These are phyloP conservation scores for Acleris literana DNA, from an alignment of 2,888 invertebrate species.

Conservation along the genomic window DNA sequence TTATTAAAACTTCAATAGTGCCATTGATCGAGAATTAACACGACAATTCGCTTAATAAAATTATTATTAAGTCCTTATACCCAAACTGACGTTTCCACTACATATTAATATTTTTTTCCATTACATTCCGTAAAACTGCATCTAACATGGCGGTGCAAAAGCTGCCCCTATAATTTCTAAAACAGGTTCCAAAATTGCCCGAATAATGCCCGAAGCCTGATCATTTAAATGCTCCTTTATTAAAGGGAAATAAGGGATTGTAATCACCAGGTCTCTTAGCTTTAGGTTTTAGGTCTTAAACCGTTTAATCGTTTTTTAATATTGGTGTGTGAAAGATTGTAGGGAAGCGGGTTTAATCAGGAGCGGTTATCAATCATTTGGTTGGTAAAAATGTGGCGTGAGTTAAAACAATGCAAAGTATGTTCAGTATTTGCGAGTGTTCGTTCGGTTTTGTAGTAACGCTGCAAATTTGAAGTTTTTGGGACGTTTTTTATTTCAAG, in stretches of 20 bases:
- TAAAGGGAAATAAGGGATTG: slow-evolving; percentile 77
- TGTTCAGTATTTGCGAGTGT: no score
- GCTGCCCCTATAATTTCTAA: slow-evolving; percentile 81
- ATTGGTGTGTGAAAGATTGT: slow-evolving; percentile 10
- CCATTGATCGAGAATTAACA: no score
- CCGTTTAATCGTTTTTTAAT: slow-evolving; percentile 24
- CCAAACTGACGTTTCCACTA: no score
- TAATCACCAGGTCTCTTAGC: slow-evolving; percentile 63
- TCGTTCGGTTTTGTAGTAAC: no score
- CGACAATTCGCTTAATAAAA: no score
- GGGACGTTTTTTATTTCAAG: no score
- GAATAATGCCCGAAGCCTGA: slow-evolving; percentile 67
- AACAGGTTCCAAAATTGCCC: slow-evolving; percentile 81
- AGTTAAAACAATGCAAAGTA: no score
- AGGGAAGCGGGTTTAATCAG: background rate
- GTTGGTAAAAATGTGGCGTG: no score
- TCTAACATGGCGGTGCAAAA: slow-evolving; percentile 55
- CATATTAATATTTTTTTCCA: background rate
- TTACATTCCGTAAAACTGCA: slow-evolving; percentile 43
- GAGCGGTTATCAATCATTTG: background rate
- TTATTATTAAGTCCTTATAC: no score
- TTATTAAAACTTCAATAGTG: no score
- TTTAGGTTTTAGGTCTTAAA: slow-evolving; percentile 33
- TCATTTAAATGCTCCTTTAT: slow-evolving; percentile 73
- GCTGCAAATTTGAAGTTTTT: no score